phyloP scores from a whole-genome alignment of 64 coral and sea anemone species.

The Stichodactyla helianthus region DNA sequence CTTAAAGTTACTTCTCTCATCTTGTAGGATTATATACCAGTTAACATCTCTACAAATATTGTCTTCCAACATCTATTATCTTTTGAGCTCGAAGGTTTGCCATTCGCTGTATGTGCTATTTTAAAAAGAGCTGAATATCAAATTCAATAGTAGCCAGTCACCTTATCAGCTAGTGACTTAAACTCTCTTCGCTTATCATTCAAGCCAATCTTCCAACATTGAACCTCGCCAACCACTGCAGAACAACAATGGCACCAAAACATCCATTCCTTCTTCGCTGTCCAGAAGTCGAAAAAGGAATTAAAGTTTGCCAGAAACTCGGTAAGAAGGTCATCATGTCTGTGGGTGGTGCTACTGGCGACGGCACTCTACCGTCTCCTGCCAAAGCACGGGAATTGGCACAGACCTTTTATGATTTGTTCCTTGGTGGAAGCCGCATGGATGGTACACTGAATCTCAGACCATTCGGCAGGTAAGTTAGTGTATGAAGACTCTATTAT shows the following conservation, averaged over 20 bases:
- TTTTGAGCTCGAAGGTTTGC: too few relatives aligned
- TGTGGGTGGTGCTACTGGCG: slow-evolving; percentile 50
- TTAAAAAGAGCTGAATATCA: too few relatives aligned
- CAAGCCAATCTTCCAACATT: slow-evolving; percentile 40
- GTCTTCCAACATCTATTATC: too few relatives aligned
- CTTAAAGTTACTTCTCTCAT: too few relatives aligned
- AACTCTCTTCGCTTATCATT: not conserved
- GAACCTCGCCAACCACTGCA: slow-evolving; percentile 57
- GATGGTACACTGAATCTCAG: slow-evolving; percentile 18
- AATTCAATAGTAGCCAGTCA: too few relatives aligned
- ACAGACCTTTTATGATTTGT: slow-evolving; percentile 39
- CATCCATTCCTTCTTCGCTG: slow-evolving; percentile 45
- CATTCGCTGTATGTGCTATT: too few relatives aligned
- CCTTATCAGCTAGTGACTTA: not conserved
- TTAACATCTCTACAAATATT: too few relatives aligned
- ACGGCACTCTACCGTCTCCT: slow-evolving; percentile 40
- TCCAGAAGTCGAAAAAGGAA: slow-evolving; percentile 50
- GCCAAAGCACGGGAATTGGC: slow-evolving; percentile 36
- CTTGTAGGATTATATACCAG: too few relatives aligned
- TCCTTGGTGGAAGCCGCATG: slow-evolving; percentile 28
- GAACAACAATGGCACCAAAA: slow-evolving; percentile 10
- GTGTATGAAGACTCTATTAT: too few relatives aligned
- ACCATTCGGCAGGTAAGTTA: slow-evolving; percentile 48
- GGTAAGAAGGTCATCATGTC: slow-evolving; percentile 71
- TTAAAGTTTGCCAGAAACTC: slow-evolving; percentile 54